phyloP scores from a whole-genome alignment of 1,140 invertebrate genomes.

The Chymomyza costata region DNA sequence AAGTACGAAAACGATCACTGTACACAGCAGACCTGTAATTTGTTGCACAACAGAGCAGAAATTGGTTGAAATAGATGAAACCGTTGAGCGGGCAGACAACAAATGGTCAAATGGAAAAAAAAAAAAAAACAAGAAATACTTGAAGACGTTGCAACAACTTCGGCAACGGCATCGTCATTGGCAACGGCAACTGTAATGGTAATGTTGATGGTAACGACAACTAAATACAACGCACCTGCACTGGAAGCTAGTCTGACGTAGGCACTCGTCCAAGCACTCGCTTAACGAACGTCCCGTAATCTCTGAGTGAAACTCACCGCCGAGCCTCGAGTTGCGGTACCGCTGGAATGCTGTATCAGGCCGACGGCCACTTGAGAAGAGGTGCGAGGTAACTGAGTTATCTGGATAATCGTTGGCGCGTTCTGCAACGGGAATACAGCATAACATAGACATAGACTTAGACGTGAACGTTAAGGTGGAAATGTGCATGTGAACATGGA shows the following conservation, averaged over 20 bases:
- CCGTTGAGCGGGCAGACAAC: conserved; percentile 3
- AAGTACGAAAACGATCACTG: conserved; percentile 88
- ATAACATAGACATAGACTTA: conserved; percentile 22
- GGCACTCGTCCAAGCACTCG: conserved; percentile 92
- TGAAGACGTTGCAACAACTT: conserved; percentile 8
- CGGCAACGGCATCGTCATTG: conserved; percentile 10
- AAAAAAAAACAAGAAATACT: conserved; percentile 1
- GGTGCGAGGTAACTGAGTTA: conserved; percentile 86
- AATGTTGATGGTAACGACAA: no score
- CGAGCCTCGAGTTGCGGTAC: conserved; percentile 88
- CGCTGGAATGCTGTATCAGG: conserved; percentile 92
- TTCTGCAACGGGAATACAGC: conserved; percentile 76
- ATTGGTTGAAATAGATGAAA: conserved; percentile 15
- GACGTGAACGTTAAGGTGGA: conserved; percentile 15
- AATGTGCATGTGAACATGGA: conserved; percentile 19
- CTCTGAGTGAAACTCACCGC: conserved; percentile 91
- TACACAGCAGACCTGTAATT: conserved; percentile 85
- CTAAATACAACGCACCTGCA: conserved; percentile 79
- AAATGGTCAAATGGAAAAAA: conserved; percentile 5
- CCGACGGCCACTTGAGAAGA: conserved; percentile 85
- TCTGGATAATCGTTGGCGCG: conserved; percentile 89
- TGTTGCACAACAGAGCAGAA: conserved; percentile 34
- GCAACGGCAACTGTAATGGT: no score
- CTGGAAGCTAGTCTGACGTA: conserved; percentile 90
- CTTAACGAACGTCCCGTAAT: conserved; percentile 89